Evolutionary conservation across 2,113 vertebrate species (phyloP).

Genomic region (Passer domesticus): DNA sequence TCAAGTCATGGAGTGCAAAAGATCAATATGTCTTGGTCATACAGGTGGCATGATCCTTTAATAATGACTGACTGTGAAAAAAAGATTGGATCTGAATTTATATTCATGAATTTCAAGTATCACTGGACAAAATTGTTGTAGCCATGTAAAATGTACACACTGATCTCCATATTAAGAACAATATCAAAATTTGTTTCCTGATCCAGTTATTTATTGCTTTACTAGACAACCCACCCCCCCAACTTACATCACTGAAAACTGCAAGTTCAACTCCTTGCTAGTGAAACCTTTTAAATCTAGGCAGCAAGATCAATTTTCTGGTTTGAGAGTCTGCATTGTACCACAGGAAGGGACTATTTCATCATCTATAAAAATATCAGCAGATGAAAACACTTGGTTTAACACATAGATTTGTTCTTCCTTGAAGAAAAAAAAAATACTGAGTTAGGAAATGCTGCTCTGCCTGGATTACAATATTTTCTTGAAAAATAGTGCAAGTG

Average conservation of each 20-base stretch:
- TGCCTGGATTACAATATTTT: not conserved
- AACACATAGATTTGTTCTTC: not conserved
- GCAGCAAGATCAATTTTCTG: not conserved
- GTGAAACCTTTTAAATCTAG: not conserved
- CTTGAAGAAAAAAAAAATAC: not conserved
- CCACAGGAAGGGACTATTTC: not conserved
- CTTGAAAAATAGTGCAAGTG: not conserved
- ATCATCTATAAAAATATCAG: not conserved
- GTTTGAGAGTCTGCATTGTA: not conserved
- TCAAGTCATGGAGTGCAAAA: not conserved
- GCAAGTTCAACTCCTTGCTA: not conserved
- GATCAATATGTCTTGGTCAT: not conserved
- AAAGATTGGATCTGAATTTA: not conserved
- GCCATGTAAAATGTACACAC: fast-evolving
- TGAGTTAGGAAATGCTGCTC: not conserved
- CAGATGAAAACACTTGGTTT: not conserved
- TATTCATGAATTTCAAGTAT: not conserved
- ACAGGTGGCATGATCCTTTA: not conserved
- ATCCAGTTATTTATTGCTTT: not conserved
- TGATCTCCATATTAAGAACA: not conserved
- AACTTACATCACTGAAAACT: not conserved
- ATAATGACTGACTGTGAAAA: not conserved
- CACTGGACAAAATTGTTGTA: not conserved
- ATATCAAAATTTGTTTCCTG: not conserved
- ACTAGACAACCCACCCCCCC: fast-evolving